Evolutionary conservation across 2,113 vertebrate genomes (phyloP).

Genomic region (Semnornis frantzii): DNA sequence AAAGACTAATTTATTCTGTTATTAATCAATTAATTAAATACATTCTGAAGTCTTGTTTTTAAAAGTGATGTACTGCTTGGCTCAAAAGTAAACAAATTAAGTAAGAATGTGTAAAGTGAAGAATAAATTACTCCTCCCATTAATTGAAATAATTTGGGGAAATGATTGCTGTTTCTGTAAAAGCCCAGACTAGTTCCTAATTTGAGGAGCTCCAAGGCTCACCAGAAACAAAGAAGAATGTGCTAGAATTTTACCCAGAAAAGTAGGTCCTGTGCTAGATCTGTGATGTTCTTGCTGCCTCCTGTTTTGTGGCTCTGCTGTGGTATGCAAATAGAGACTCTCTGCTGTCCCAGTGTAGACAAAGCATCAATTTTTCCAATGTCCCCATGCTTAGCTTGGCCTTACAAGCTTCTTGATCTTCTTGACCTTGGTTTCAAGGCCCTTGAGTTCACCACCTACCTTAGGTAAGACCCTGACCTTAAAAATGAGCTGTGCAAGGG

Average conservation of each 20-base stretch:
- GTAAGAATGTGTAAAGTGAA: background rate
- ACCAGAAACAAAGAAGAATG: background rate
- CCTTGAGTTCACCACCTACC: fast-evolving
- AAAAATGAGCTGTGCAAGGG: background rate
- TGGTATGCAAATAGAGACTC: background rate
- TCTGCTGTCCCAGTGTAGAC: background rate
- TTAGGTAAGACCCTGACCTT: background rate
- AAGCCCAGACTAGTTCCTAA: background rate
- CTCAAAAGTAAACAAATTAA: background rate
- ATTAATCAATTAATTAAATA: constrained; percentile 19
- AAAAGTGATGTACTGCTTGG: background rate
- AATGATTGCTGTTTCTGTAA: background rate
- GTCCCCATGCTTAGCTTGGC: background rate
- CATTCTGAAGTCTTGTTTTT: background rate
- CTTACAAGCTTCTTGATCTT: background rate
- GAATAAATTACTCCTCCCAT: background rate
- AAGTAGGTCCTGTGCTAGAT: background rate
- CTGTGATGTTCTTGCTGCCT: background rate
- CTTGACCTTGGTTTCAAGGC: background rate
- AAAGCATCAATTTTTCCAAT: background rate
- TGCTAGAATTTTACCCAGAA: background rate
- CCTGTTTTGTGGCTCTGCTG: background rate
- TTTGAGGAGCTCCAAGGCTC: background rate
- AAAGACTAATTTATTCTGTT: background rate
- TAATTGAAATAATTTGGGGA: background rate